Percentiles rank a stretch among this genome's conserved stretches.
Conservation (phyloP, 2,113 vertebrate genomes). For the Odocoileus virginianus region DNA sequence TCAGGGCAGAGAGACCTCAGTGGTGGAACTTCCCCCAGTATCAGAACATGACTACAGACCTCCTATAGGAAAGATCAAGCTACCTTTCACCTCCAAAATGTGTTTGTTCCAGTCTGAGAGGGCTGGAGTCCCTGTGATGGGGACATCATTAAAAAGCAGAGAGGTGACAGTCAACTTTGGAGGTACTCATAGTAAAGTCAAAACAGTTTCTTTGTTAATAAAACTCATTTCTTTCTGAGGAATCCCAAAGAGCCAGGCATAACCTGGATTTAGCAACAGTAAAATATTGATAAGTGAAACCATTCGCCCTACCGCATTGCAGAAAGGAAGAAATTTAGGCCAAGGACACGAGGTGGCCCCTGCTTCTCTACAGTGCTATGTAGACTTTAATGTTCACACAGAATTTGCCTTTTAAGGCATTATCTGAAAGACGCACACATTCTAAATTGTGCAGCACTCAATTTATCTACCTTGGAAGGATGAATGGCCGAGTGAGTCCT, state of each 20-base stretch:
- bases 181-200: neutral
- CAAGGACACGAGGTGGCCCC: constrained; percentile 65
- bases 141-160: constrained; percentile 39
- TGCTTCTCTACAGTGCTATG: constrained; percentile 33
- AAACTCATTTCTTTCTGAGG: constrained; percentile 46
- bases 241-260: neutral
- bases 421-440: constrained; percentile 71
- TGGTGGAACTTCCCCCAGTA: neutral
- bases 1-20: neutral
- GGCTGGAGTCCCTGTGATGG: neutral
- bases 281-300: neutral
- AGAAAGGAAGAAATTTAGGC: constrained; percentile 60
- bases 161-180: constrained; percentile 21
- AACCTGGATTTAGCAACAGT: neutral
- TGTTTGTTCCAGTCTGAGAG: constrained; percentile 41
- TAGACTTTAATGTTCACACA: constrained; percentile 68
- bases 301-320: neutral
- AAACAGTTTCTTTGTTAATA: constrained; percentile 19
- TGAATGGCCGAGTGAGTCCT: constrained; percentile 57
- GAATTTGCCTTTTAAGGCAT: constrained; percentile 65
- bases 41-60: neutral
- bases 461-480: constrained; percentile 71
- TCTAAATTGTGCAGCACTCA: constrained; percentile 65
- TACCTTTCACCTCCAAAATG: constrained; percentile 37
- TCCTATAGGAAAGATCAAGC: constrained; percentile 54